phyloP scores from a whole-genome alignment of 2,888 invertebrate genomes.

The Polydrusus cervinus region DNA sequence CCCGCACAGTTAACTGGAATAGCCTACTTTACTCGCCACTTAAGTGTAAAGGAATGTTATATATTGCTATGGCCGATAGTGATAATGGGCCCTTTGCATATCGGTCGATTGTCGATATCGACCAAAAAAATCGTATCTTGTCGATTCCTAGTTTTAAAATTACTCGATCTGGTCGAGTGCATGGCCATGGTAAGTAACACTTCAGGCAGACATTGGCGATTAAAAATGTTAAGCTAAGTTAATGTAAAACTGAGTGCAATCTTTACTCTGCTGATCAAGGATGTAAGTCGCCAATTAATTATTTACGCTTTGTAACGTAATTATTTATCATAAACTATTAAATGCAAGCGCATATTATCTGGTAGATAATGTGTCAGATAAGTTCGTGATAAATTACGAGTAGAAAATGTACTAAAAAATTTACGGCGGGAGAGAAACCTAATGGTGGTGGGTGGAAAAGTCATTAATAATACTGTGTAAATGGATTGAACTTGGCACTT shows the following conservation, averaged over 20 bases:
- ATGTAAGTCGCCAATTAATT: constrained; percentile 15
- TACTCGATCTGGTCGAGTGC: no score
- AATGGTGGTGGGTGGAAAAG: not conserved
- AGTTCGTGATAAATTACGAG: constrained; percentile 5
- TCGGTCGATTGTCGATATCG: no score
- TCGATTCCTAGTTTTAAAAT: no score
- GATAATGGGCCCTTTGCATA: no score
- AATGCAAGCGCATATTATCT: constrained; percentile 21
- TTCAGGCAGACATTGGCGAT: no score
- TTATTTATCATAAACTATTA: constrained; percentile 28
- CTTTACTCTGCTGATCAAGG: constrained; percentile 12
- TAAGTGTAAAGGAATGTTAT: no score
- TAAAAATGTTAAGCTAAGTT: not conserved
- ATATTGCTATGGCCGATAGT: no score
- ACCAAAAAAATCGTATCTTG: no score
- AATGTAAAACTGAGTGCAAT: constrained; percentile 1
- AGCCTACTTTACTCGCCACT: no score
- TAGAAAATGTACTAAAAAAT: constrained; percentile 9
- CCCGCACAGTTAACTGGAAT: no score
- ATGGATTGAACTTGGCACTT: not conserved
- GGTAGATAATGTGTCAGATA: constrained; percentile 23
- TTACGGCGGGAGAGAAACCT: not conserved
- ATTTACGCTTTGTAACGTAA: constrained; percentile 19
- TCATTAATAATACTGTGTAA: no score
- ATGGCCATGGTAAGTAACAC: no score